Conservation (phyloP, 2,888 invertebrate species). For the Melinopterus prodromus region DNA sequence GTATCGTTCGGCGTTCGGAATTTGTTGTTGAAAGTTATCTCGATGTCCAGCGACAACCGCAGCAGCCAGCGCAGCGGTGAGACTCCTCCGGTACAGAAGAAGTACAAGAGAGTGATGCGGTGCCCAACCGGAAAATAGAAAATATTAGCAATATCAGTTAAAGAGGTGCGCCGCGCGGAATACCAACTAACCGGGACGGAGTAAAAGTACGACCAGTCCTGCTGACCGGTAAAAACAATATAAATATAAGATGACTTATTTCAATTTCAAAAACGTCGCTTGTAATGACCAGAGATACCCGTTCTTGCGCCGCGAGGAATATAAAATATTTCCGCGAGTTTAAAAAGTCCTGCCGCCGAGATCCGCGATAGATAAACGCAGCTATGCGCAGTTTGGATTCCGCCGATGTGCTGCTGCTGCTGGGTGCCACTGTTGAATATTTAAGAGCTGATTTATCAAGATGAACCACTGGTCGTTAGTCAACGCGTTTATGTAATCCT, state of each 20-base stretch:
- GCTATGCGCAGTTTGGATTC: constrained; percentile 30
- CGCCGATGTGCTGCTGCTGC: constrained; percentile 29
- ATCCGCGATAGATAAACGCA: constrained; percentile 10
- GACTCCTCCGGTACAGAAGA: neutral
- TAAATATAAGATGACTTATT: constrained; percentile 41
- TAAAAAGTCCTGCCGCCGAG: constrained; percentile 27
- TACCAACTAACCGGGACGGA: constrained; percentile 32
- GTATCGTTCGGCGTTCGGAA: constrained; percentile 21
- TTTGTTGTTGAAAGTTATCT: constrained; percentile 22
- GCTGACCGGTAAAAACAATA: constrained; percentile 36
- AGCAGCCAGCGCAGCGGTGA: constrained; percentile 7
- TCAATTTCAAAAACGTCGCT: constrained; percentile 38
- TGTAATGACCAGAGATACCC: constrained; percentile 32
- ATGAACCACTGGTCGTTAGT: constrained; percentile 24
- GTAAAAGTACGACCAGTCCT: constrained; percentile 32
- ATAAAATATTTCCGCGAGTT: constrained; percentile 39
- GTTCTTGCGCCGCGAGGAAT: constrained; percentile 32
- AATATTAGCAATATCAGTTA: constrained; percentile 40
- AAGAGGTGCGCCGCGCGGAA: constrained; percentile 32
- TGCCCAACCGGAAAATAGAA: constrained; percentile 32
- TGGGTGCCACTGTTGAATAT: constrained; percentile 14
- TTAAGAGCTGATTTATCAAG: constrained; percentile 21
- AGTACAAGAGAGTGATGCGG: constrained; percentile 12
- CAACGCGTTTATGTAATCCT: constrained; percentile 24
- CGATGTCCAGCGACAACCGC: constrained; percentile 11